Percentiles rank a stretch among this genome's conserved stretches.
phyloP scores from a whole-genome alignment of 2,797 vertebrate genomes.

The Crypturellus tataupa region DNA sequence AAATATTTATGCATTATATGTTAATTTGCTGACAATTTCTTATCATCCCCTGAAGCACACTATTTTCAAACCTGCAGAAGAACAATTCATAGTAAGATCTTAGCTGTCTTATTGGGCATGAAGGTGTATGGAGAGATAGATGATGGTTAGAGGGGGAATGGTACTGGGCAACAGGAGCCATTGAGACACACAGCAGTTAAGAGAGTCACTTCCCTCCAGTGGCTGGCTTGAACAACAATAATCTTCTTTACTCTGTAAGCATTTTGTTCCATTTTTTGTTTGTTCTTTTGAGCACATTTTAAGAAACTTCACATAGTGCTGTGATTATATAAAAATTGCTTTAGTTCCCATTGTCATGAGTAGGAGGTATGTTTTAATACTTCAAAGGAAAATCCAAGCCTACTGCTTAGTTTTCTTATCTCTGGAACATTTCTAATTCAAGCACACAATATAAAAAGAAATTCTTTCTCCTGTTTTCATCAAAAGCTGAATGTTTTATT shows the following conservation, averaged over 20 bases:
- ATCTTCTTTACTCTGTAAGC: neutral
- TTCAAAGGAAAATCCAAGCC: neutral
- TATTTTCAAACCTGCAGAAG: neutral
- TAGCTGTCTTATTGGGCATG: neutral
- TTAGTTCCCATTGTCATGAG: neutral
- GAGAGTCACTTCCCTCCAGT: neutral
- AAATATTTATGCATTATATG: neutral
- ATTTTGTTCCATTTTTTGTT: neutral
- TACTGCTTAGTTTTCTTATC: neutral
- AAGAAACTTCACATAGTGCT: neutral
- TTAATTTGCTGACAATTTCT: neutral
- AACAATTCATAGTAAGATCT: neutral
- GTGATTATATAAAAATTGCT: neutral
- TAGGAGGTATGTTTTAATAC: neutral
- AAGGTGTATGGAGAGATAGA: neutral
- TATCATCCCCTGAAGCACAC: neutral
- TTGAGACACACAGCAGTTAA: neutral
- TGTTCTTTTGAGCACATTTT: neutral
- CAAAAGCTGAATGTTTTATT: constrained; percentile 10
- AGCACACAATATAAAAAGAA: neutral
- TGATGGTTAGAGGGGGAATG: neutral
- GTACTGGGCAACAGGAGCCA: neutral
- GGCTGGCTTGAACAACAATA: neutral
- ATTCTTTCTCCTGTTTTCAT: neutral
- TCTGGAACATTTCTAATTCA: constrained; percentile 7